Base-by-base conservation (phyloP, 1,140 invertebrate genomes). In the Drosophila grimshawi region DNA sequence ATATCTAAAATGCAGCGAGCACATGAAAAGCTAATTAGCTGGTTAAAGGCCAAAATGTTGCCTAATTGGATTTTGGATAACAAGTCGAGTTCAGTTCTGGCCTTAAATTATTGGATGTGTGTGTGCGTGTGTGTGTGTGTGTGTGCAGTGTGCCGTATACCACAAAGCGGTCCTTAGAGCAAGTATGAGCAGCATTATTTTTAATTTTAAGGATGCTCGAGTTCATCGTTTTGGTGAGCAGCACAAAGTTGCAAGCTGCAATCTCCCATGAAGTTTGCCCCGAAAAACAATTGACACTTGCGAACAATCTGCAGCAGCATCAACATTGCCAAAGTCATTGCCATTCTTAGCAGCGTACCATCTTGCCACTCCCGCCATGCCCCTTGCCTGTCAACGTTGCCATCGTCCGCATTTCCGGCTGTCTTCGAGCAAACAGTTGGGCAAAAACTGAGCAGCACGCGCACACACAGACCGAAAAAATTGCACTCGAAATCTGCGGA, bases 281-380 rank as follows among this genome's bases (percentile, higher is more conserved):
- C 85, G 43, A 88, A 88, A 60, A 88, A 88, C 83, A 89, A 88
- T 88, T 88, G 83, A 88, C 85, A 83, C 83, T 88, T 75, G 85
- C 73, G 73, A 81, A 81, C 76, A 86, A 82, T 77, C 76, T 88
- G 76, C 80, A 76, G 66, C 74, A 76, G 61, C 80, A 68, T 88
- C 72, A 64, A 76, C 66, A 52, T 70, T 70, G 71, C 59, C 72
- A 75, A 75, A 74, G 71, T 74, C 71, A 73, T 74, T 74, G 71
- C 65, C 65, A 74, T 73, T 73, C 70, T 68, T 68, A 74, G 55
- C 61, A 62, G 57, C 71, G 48, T 59, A n/a, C 32, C n/a, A n/a
- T 30, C 27, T 35, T 29, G 19, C 53, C 8, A 41, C 10, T 7
- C 11, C 63, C 35, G 27, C 2, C 6, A 2, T 30, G 1, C 56